Conservation (phyloP, 2,797 vertebrate genomes). For the Melanotaenia boesemani region DNA sequence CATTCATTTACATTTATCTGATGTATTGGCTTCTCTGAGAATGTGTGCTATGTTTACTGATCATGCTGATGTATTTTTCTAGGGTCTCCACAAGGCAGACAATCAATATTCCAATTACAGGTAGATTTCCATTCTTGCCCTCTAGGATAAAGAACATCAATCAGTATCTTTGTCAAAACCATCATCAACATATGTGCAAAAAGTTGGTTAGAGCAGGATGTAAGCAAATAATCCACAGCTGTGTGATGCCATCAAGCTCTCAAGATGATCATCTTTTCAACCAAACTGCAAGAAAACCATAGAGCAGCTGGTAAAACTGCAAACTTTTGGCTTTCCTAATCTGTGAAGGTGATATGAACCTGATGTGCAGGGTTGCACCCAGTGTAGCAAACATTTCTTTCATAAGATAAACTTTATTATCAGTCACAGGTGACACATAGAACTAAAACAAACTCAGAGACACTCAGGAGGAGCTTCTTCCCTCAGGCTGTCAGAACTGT, state of each 20-base stretch:
- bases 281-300: not conserved
- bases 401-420: not conserved
- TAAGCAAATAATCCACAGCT: constrained; percentile 21
- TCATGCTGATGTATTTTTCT: constrained; percentile 77
- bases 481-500: too few relatives aligned
- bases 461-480: too few relatives aligned
- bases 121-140: constrained; percentile 68
- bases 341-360: not conserved
- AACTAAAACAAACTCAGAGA: not conserved
- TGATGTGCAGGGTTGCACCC: not conserved
- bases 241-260: not conserved
- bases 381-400: not conserved
- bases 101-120: constrained; percentile 80
- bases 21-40: constrained; percentile 49
- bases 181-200: constrained; percentile 17
- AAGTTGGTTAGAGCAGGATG: constrained; percentile 13
- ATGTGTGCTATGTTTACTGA: constrained; percentile 65
- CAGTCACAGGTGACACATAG: not conserved
- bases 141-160: constrained; percentile 44
- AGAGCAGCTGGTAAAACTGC: constrained; percentile 1
- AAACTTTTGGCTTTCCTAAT: constrained; percentile 6
- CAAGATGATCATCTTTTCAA: not conserved
- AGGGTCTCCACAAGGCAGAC: constrained; percentile 60
- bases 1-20: constrained; percentile 70
- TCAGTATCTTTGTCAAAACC: constrained; percentile 64